Evolutionary conservation across 2,888 invertebrate genomes (phyloP), one percentile per base, ranked within the genome.

Genomic region (Ophion costatus): DNA sequence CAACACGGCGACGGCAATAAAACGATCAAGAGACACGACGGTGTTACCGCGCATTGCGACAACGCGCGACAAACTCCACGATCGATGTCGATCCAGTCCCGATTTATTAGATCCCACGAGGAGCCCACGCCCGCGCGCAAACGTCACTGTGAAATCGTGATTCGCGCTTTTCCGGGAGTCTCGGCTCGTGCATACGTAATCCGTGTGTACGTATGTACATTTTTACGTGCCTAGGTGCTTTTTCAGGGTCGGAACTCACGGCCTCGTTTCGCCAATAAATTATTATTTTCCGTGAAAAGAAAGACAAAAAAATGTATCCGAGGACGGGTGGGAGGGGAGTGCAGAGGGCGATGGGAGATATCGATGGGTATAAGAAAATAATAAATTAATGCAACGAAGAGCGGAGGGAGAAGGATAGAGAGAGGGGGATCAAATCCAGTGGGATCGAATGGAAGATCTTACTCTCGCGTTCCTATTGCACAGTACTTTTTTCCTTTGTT

Each of bases 61-160:
- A 59, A 78, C 78, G 74, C 78, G 66, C 74, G 75, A 79, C 70
- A 79, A 81, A 84, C 84, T 84, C 84, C 64, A 22, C 24, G 78
- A 51, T 82, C 78, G 17, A 20, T 7, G 11, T 29, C 70, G 74
- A 70, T 51, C 63, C 78, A 57, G 56, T 24, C 45, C 57, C 81
- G 84, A 84, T 84, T 82, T 84, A 84, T 84, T 70, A 67, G 78
- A 74, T 69, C 78, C 42, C 57, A 82, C 38, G 38, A 38, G 38
- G 38, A 9, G 38, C 38, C 0, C 38, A 38, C 84, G 81, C 84
- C 81, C 81, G 33, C 84, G 81, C 81, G 59, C n/a, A 33, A 59
- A 24, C 42, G 29, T 57, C 24, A 42, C 33, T 22, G 56, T 74
- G 56, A 64, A 80, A 70, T 56, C 66, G 59, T 17, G 24, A 56